Base-by-base conservation (phyloP, 2,113 vertebrate species). In the Dromaius novaehollandiae region DNA sequence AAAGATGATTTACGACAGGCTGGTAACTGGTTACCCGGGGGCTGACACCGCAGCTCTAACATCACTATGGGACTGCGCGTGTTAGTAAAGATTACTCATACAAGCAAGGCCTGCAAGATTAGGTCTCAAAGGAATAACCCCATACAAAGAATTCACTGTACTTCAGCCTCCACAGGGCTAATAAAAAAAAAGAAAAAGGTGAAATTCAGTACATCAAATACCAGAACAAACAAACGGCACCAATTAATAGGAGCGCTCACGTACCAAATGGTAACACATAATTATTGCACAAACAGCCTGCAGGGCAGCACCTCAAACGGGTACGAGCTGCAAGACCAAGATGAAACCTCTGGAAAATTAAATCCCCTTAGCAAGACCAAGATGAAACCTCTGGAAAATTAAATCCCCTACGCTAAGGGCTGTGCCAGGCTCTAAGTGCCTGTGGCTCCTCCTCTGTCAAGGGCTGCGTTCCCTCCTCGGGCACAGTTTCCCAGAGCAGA, bases 331-430 rank as follows among this genome's bases (percentile, higher is more conserved):
- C 76, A 38, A 88, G 60, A 94, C 50, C 75, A 60, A 70, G 71
- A 91, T 90, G 83, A 86, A 95, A 98, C 96, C 97, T 91, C 95
- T 94, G 87, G 88, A 97, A 98, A 97, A 97, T 93, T 75, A 93
- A 93, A 93, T 83, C 71, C 85, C 87, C 16, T 15, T n/a, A n/a
- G 60, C 76, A 38, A 88, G 60, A 94, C 50, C 75, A 60, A 70
- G 71, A 91, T 90, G 83, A 86, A 95, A 98, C 96, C 97, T 91
- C 95, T 94, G 87, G 88, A 97, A 98, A 97, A 97, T 93, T 75
- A 93, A 93, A 93, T 83, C 71, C 85, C 87, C 16, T 15, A 83
- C 76, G 89, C 83, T 16, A 19, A 95, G 93, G 93, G n/a, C 90
- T 88, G 82, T 86, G 82, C 96, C 84, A 5, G 79, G 94, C 89